Percentiles rank a stretch among this genome's conserved stretches.
Conservation (phyloP, 2,888 invertebrate species). For the Agriopis marginaria region DNA sequence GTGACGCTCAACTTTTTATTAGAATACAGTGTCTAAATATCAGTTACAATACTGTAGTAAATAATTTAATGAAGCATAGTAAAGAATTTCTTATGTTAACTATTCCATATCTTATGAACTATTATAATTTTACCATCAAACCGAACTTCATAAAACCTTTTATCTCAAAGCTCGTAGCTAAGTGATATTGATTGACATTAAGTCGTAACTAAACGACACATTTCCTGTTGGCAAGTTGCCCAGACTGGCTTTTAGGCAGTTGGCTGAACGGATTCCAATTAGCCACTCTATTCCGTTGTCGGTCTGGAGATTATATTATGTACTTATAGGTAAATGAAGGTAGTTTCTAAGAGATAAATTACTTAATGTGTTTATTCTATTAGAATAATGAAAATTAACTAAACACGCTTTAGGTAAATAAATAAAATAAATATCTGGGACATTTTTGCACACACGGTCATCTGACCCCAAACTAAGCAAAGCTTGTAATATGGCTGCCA, state of each 20-base stretch:
- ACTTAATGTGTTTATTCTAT: too few species aligned
- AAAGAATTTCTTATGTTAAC: conserved; percentile 15
- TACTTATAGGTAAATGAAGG: background rate
- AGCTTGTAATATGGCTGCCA: too few species aligned
- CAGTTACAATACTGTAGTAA: too few species aligned
- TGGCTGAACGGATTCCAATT: conserved; percentile 32
- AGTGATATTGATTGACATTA: conserved; percentile 53
- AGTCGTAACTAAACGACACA: conserved; percentile 44
- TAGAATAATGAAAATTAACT: too few species aligned
- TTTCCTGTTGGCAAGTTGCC: conserved; percentile 44
- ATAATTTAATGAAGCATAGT: too few species aligned
- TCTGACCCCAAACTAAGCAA: too few species aligned
- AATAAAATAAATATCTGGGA: too few species aligned
- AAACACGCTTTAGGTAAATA: too few species aligned
- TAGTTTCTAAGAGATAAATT: too few species aligned
- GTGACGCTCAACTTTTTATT: too few species aligned
- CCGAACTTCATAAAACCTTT: conserved; percentile 16
- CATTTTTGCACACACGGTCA: too few species aligned
- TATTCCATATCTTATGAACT: conserved; percentile 2
- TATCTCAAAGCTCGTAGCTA: conserved; percentile 27
- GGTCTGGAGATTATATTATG: background rate
- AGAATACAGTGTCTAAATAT: too few species aligned
- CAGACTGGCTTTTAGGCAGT: conserved; percentile 40
- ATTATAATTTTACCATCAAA: background rate
- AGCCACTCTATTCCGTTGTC: conserved; percentile 7